Conservation (phyloP, 1,140 invertebrate species). For the Agrypnia vestita region DNA sequence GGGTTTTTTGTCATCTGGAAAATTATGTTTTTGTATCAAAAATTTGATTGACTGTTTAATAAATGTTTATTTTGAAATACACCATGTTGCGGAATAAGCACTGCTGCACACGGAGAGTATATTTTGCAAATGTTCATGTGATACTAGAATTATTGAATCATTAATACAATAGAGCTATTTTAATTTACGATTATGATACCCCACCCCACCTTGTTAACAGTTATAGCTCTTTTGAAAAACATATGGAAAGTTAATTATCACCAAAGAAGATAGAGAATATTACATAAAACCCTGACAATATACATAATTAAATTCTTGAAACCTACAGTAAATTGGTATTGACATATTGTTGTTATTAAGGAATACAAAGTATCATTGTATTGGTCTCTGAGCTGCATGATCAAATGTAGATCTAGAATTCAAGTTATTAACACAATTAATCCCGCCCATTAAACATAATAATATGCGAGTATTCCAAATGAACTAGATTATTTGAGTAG, state of each 20-base stretch:
- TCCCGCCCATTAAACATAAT: conserved; percentile 18
- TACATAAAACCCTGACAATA: neutral
- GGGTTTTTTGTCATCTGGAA: no score
- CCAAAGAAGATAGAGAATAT: conserved; percentile 19
- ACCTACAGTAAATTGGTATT: neutral
- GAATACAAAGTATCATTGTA: neutral
- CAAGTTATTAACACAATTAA: conserved; percentile 17
- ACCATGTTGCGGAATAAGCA: neutral
- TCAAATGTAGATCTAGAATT: neutral
- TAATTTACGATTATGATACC: conserved; percentile 2
- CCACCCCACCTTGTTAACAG: conserved; percentile 32
- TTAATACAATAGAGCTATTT: conserved; percentile 39
- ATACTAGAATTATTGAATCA: conserved; percentile 45
- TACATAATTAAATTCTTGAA: neutral
- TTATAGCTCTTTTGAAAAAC: conserved; percentile 24
- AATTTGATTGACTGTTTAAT: neutral
- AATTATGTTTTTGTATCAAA: no score
- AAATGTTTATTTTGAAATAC: no score
- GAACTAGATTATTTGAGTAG: conserved; percentile 11
- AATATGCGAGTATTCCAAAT: neutral
- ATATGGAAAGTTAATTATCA: conserved; percentile 10
- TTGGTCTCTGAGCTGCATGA: neutral
- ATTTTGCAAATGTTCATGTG: conserved; percentile 44
- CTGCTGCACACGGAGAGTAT: conserved; percentile 22
- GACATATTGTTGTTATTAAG: neutral